A percentile compares a stretch with the other conserved stretches of the same genome.
These are phyloP conservation scores for Papilio helenus DNA, from an alignment of 1,140 invertebrate genomes.

Conservation along the genomic window DNA sequence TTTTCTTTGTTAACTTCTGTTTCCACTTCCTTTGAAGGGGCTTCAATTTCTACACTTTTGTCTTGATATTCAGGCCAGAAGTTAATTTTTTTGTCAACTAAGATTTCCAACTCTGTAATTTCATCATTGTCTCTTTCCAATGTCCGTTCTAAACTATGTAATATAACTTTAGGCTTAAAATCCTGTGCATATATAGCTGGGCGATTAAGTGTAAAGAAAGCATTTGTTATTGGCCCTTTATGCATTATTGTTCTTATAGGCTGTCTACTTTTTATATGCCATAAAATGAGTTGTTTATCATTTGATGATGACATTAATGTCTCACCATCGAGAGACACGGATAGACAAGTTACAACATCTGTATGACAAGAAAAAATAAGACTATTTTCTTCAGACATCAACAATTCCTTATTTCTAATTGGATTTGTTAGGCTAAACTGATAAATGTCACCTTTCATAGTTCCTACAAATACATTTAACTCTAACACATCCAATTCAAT, in stretches of 20 bases:
- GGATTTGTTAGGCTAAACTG: slow-evolving; percentile 86
- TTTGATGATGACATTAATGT: slow-evolving; percentile 89
- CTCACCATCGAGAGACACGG: slow-evolving; percentile 87
- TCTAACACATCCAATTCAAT: slow-evolving; percentile 89
- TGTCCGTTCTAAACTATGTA: slow-evolving; percentile 70
- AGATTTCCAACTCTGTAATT: slow-evolving; percentile 64
- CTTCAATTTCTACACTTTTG: slow-evolving; percentile 40
- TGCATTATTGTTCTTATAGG: slow-evolving; percentile 87
- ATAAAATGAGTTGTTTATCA: slow-evolving; percentile 89
- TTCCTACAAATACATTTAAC: slow-evolving; percentile 89
- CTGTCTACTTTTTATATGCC: slow-evolving; percentile 90
- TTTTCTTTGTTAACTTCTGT: slow-evolving; percentile 54
- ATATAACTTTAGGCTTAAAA: slow-evolving; percentile 63
- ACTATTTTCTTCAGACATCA: slow-evolving; percentile 82
- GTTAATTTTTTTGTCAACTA: slow-evolving; percentile 62
- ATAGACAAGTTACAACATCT: slow-evolving; percentile 87
- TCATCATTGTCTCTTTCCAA: slow-evolving; percentile 68
- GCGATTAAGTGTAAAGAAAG: slow-evolving; percentile 81
- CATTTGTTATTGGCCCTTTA: slow-evolving; percentile 89
- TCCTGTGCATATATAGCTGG: slow-evolving; percentile 70
- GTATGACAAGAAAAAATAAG: slow-evolving; percentile 85
- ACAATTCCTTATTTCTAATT: slow-evolving; percentile 86
- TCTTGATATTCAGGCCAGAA: slow-evolving; percentile 62
- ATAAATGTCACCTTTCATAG: slow-evolving; percentile 87
- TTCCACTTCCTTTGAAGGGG: slow-evolving; percentile 50